Conservation (phyloP, 2,113 vertebrate genomes). For the Tragelaphus strepsiceros region DNA sequence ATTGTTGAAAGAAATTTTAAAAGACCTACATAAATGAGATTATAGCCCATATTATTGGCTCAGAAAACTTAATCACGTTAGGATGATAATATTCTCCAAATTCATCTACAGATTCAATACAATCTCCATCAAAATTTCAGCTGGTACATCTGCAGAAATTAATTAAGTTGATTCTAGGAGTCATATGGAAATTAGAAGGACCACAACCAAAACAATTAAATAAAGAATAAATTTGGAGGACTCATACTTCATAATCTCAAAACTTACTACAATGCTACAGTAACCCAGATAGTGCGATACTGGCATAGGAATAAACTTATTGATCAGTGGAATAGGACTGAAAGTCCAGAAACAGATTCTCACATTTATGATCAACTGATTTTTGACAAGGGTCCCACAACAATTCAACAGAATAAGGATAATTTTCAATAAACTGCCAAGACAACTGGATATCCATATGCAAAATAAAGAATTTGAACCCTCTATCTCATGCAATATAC, state of each 20-base stretch:
- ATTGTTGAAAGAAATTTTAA: conserved; percentile 31
- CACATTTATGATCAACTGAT: not conserved
- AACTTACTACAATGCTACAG: conserved; percentile 4
- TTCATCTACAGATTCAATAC: not conserved
- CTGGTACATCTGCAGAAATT: conserved; percentile 11
- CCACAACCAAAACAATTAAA: not conserved
- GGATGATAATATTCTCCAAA: not conserved
- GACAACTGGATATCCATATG: not conserved
- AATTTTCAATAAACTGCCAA: conserved; percentile 32
- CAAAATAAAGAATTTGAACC: conserved; percentile 9
- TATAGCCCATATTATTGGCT: not conserved
- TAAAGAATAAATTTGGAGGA: conserved; percentile 24
- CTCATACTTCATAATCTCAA: conserved; percentile 21
- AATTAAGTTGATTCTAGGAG: not conserved
- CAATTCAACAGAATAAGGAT: not conserved
- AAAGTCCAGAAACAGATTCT: conserved; percentile 29
- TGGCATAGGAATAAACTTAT: not conserved
- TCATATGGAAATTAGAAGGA: conserved; percentile 12
- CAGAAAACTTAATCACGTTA: conserved; percentile 11
- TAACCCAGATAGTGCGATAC: not conserved
- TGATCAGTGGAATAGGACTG: conserved; percentile 3
- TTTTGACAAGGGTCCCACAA: conserved; percentile 25
- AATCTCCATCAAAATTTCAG: conserved; percentile 28
- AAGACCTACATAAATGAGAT: not conserved
- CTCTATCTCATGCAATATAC: not conserved